Percentiles rank a stretch among this genome's conserved stretches.
Conservation (phyloP, 2,797 vertebrate genomes). For the Cuculus canorus region DNA sequence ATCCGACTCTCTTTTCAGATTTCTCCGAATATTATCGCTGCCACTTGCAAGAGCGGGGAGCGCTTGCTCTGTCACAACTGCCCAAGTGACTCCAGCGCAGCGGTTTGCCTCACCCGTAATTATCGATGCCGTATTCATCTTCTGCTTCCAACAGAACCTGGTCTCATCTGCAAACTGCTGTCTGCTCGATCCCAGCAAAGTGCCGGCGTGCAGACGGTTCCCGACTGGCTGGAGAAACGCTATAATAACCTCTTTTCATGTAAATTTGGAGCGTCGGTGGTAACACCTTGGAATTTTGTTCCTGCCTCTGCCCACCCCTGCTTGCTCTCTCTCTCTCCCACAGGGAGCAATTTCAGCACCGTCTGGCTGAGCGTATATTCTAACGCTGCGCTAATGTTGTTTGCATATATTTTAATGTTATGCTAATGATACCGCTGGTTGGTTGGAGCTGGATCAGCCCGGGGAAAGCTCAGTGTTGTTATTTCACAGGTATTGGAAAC, state of each 20-base stretch:
- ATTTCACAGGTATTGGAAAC: background rate
- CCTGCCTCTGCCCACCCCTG: background rate
- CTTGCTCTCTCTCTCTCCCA: background rate
- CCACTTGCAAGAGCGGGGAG: background rate
- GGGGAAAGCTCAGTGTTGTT: background rate
- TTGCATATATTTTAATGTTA: background rate
- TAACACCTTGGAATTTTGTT: background rate
- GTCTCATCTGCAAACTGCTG: background rate
- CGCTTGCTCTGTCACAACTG: background rate
- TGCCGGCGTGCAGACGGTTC: fast-evolving
- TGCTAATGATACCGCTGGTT: background rate
- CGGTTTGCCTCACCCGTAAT: background rate
- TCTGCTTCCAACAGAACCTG: background rate
- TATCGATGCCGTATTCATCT: background rate
- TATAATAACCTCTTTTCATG: background rate
- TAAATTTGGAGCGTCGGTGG: background rate
- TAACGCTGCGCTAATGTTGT: background rate
- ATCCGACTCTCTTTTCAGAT: background rate
- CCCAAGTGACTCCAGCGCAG: background rate
- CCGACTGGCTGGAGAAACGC: background rate
- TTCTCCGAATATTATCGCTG: background rate
- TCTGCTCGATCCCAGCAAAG: background rate
- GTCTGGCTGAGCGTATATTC: background rate
- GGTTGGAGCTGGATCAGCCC: background rate
- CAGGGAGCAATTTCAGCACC: background rate